Conservation (phyloP, 2,113 vertebrate species). For the Athene cunicularia region DNA sequence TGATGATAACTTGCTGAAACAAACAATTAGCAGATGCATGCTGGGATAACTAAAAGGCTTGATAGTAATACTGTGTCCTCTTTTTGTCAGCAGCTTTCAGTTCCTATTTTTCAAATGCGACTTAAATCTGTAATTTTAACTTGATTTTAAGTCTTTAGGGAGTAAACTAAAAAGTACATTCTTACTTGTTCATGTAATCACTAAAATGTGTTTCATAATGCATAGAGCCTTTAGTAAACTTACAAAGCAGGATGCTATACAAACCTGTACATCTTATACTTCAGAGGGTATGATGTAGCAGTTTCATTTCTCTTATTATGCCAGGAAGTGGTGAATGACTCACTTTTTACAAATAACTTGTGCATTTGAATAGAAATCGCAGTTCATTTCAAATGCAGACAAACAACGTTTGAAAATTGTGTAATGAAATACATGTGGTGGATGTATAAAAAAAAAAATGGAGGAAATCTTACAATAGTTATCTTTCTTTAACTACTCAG, state of each 20-base stretch:
- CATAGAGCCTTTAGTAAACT: not conserved
- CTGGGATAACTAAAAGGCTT: not conserved
- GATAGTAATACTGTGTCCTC: not conserved
- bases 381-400: not conserved
- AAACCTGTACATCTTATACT: not conserved
- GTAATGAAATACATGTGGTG: not conserved
- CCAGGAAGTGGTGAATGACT: slow-evolving; percentile 17
- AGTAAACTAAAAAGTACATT: not conserved
- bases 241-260: not conserved
- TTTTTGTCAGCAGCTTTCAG: not conserved
- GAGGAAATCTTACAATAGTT: not conserved
- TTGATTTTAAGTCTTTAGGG: not conserved
- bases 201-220: not conserved
- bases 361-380: not conserved
- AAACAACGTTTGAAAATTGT: not conserved
- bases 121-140: not conserved
- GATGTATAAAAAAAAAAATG: not conserved
- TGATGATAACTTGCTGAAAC: not conserved
- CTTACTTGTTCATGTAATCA: not conserved
- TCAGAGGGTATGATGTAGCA: not conserved
- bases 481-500: not conserved
- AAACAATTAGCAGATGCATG: not conserved
- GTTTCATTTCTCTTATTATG: not conserved
- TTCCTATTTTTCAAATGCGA: not conserved
- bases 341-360: not conserved